These are phyloP conservation scores for Galeopterus variegatus DNA, from an alignment of 2,113 vertebrate species.

Conservation along the genomic window DNA sequence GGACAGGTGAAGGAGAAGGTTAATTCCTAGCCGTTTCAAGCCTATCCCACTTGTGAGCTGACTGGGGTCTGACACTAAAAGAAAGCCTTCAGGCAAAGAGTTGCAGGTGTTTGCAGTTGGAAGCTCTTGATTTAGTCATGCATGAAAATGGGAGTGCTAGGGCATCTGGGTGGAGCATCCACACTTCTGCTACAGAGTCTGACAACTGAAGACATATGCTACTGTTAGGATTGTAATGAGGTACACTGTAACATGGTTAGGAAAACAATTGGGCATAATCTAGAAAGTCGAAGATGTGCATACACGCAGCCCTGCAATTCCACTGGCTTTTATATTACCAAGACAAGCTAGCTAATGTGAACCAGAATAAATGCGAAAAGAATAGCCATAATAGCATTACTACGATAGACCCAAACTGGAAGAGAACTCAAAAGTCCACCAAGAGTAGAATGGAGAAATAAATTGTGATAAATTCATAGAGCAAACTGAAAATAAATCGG, in stretches of 20 bases:
- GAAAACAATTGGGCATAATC: background rate
- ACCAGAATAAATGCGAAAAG: constrained; percentile 14
- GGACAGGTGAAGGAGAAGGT: background rate
- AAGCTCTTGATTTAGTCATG: constrained; percentile 53
- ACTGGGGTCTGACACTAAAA: background rate
- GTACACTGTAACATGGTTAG: background rate
- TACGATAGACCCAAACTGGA: background rate
- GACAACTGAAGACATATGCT: background rate
- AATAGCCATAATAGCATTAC: background rate
- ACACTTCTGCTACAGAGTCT: background rate
- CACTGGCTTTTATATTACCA: background rate
- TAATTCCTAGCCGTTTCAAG: constrained; percentile 37
- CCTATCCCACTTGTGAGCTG: background rate
- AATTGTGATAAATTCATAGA: background rate
- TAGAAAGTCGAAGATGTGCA: background rate
- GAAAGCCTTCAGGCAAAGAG: constrained; percentile 52
- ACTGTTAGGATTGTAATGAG: background rate
- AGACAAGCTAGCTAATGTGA: background rate
- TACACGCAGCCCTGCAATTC: background rate
- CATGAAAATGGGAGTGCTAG: constrained; percentile 42
- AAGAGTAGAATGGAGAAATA: constrained; percentile 5
- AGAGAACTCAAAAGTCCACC: constrained; percentile 13
- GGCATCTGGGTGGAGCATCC: background rate
- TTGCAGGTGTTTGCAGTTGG: constrained; percentile 57
- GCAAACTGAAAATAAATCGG: background rate